Base-by-base conservation (phyloP, 2,113 vertebrate species). In the Helogale parvula region DNA sequence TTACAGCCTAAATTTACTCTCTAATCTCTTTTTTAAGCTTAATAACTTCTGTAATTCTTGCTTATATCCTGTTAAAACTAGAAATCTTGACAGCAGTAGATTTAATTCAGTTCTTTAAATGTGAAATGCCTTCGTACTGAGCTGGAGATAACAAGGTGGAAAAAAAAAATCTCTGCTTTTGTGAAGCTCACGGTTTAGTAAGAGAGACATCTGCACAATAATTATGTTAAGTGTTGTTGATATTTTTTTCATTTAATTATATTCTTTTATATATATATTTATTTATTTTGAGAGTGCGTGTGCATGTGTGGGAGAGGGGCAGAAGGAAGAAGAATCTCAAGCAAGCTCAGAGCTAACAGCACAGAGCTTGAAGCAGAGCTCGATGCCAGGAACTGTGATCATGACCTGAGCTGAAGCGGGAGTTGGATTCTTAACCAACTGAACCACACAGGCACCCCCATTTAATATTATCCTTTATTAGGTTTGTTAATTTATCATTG, bases 31-130 rank as follows among this genome's bases (percentile, higher is more conserved):
- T 92, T 86, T 82, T 27, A 76, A 93, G 54, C 76, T 88, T 85
- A 74, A 47, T 91, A 76, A 69, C 19, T 84, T 88, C 41, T 84
- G 31, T 76, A 76, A 65, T 93, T 95, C 47, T 95, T 91, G 57
- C 12, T 87, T 91, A 52, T 93, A 52, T 86, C 90, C 27, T 94
- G 38, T 91, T 91, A 97, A 95, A 90, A 80, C 12, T 15, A 79
- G 54, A 95, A 96, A 88, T 91, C 38, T 93, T 90, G 38, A 82
- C 47, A 91, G 33, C 76, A 13, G 21, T 69, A 81, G 23, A 47
- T 93, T 91, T 90, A 74, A 66, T 88, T 90, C 7, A 79, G 14
- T 90, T 94, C 35, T 71, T 80, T 87, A 83, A 88, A 84, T 10
- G 76, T 79, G 94, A 80, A 90, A 35, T 88, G 25, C 16, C 25